phyloP scores from a whole-genome alignment of 2,113 vertebrate genomes.

The Colistium nudipinnis region DNA sequence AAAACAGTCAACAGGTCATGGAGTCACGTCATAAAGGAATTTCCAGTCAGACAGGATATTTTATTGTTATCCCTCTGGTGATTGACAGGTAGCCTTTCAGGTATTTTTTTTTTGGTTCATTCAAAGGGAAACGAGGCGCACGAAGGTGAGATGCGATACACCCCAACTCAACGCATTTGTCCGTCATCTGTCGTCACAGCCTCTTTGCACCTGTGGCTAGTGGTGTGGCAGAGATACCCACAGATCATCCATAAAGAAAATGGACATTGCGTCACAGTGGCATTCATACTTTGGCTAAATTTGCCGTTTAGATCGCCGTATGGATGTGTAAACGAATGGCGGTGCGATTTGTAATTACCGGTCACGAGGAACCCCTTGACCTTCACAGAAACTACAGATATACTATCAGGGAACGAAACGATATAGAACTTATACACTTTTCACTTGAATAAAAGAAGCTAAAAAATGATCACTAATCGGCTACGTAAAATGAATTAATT shows the following conservation, averaged over 20 bases:
- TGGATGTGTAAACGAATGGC: slow-evolving; percentile 31
- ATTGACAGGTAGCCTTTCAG: slow-evolving; percentile 61
- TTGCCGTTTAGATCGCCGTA: slow-evolving; percentile 36
- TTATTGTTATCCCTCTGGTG: slow-evolving; percentile 68
- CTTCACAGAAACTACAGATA: slow-evolving; percentile 90
- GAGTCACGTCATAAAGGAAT: slow-evolving; percentile 48
- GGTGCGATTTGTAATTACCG: slow-evolving; percentile 19
- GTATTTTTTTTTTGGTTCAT: slow-evolving; percentile 64
- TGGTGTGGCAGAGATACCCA: slow-evolving; percentile 5
- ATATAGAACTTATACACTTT: slow-evolving; percentile 87
- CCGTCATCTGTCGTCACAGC: slow-evolving; percentile 10
- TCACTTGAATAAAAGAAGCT: slow-evolving; percentile 88
- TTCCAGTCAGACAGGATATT: slow-evolving; percentile 61
- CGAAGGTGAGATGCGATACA: slow-evolving; percentile 10
- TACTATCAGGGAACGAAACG: slow-evolving; percentile 91
- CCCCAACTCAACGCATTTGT: slow-evolving; percentile 2
- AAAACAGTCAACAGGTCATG: slow-evolving; percentile 68
- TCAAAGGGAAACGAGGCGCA: slow-evolving; percentile 43
- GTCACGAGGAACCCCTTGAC: slow-evolving; percentile 89
- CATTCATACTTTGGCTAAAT: slow-evolving; percentile 62
- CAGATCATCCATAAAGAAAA: slow-evolving; percentile 27
- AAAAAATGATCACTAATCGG: slow-evolving; percentile 51
- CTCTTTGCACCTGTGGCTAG: slow-evolving; percentile 9
- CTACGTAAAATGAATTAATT: slow-evolving; percentile 55
- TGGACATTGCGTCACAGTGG: slow-evolving; percentile 28